Percentiles rank a stretch among this genome's conserved stretches.
Evolutionary conservation across 2,888 invertebrate genomes (phyloP).

Genomic region (Apodemia duryi): DNA sequence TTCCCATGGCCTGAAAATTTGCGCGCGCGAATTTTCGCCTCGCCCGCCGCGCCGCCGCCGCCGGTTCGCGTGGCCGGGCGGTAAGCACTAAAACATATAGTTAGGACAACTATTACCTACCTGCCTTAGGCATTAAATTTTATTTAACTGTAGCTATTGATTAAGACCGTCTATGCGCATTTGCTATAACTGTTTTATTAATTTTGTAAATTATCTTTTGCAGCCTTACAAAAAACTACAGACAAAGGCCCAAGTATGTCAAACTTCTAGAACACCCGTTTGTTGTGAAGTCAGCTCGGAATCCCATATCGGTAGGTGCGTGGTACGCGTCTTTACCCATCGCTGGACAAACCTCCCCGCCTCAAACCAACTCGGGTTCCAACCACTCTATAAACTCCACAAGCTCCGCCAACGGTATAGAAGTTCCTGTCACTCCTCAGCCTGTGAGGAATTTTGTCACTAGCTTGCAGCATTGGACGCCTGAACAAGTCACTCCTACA

Average conservation of each 20-base stretch:
- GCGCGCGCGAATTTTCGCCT: too few relatives aligned
- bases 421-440: constrained; percentile 40
- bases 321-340: constrained; percentile 85
- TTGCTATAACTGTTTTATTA: neutral
- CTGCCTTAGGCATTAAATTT: too few relatives aligned
- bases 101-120: too few relatives aligned
- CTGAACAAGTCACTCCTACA: constrained; percentile 65
- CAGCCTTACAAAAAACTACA: constrained; percentile 96
- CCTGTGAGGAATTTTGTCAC: constrained; percentile 67
- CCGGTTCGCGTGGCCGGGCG: too few relatives aligned
- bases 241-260: constrained; percentile 95
- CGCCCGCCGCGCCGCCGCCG: too few relatives aligned
- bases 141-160: too few relatives aligned
- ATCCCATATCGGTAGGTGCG: constrained; percentile 85
- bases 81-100: too few relatives aligned
- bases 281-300: constrained; percentile 87
- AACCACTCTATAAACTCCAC: constrained; percentile 22
- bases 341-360: constrained; percentile 53
- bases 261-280: constrained; percentile 93
- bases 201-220: constrained; percentile 36
- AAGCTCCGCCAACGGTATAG: constrained; percentile 30
- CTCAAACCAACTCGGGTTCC: constrained; percentile 34
- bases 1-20: too few relatives aligned
- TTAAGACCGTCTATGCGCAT: too few relatives aligned
- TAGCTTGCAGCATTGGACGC: constrained; percentile 58